Conservation (phyloP, 2,888 invertebrate species). For the Quadroppia sp. region DNA sequence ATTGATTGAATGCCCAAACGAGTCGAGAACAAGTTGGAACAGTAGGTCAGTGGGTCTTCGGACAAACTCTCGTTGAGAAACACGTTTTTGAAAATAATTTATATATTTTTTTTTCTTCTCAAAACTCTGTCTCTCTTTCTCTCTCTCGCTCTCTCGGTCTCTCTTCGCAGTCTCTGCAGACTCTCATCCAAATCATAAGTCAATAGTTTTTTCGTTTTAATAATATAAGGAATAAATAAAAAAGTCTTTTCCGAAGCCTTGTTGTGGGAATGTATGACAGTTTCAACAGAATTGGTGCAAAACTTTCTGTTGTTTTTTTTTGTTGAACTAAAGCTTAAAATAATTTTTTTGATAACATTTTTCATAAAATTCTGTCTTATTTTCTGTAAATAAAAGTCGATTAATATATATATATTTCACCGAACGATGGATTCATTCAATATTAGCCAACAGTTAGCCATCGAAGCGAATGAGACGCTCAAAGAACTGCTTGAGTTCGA, state of each 20-base stretch:
- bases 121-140: not conserved
- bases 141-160: slow-evolving; percentile 8
- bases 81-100: too few species aligned
- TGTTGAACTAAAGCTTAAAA: too few species aligned
- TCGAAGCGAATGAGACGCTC: slow-evolving; percentile 40
- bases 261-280: slow-evolving; percentile 11
- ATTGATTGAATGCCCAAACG: too few species aligned
- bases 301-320: not conserved
- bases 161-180: not conserved
- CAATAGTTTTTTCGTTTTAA: too few species aligned
- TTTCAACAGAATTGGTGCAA: not conserved
- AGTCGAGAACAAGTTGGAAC: slow-evolving; percentile 18
- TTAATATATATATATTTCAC: not conserved
- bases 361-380: not conserved
- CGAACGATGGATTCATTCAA: slow-evolving; percentile 33
- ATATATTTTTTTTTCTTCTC: not conserved
- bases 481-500: slow-evolving; percentile 41
- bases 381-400: not conserved
- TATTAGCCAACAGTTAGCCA: slow-evolving; percentile 41
- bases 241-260: slow-evolving; percentile 8
- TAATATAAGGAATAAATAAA: not conserved
- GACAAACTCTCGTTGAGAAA: slow-evolving; percentile 1
- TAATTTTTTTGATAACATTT: not conserved
- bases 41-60: slow-evolving; percentile 30
- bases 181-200: slow-evolving; percentile 16